Base-by-base conservation (phyloP, 1,140 invertebrate species). In the Camponotus floridanus region DNA sequence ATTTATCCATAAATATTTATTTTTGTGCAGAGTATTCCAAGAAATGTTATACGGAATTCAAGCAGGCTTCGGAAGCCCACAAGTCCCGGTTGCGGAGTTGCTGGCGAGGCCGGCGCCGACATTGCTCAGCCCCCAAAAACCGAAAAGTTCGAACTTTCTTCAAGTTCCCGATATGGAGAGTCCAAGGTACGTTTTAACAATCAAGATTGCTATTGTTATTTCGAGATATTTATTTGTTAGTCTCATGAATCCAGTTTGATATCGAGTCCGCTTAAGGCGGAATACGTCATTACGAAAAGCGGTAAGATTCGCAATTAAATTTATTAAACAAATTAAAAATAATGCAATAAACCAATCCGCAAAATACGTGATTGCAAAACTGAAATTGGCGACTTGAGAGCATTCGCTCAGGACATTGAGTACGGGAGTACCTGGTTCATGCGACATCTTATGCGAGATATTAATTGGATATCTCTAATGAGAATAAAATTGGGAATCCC, bases 1-100 rank as follows among this genome's bases (percentile, higher is more conserved):
- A 79, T 79, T 62, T 62, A 55, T 89, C 55, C 6, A 42, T 39
- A 55, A 59, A 36, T 6, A 33, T 80, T 86, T 26, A 31, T 74
- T 64, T 76, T 51, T 68, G 71, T 91, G 39, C 89, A 96, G 96
- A 88, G 97, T 97, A 18, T 98, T 98, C 92, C 97, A 99, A 96
- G 98, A 99, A 95, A 99, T 99, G 98, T 94, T 99, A 26, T 99
- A 99, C 93, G 98, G 98, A 84, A 99, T 99, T 90, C 98, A 98
- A 92, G 98, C 98, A 0, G 98, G 98, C 57, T 98, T 98, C 92
- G 98, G 98, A n/a, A 98, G 98, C 73, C 98, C 98, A 1, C 98
- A 98, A 96, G 98, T 98, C 80, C 98, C 98, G 0, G 98, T 98
- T 3, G 98, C 98, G 0, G 98, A 99, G 93, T 95, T 98, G 67